Evolutionary conservation across 2,797 vertebrate species (phyloP).

Genomic region (Pangasius sanitwongsei): DNA sequence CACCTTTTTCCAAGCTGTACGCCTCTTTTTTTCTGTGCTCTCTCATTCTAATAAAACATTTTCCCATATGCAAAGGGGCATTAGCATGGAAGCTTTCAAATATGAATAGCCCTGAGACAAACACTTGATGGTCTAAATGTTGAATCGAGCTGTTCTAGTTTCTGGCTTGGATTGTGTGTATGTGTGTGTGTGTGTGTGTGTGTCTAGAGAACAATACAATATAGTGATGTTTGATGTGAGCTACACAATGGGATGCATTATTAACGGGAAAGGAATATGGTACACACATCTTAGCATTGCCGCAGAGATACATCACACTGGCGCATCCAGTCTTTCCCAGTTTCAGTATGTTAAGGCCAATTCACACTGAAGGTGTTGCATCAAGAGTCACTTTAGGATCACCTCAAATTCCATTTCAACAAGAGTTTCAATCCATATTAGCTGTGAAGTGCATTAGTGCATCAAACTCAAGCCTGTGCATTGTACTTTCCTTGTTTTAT

Average conservation of each 20-base stretch:
- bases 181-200: constrained; percentile 9
- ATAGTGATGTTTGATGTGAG: neutral
- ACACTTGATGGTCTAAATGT: constrained; percentile 20
- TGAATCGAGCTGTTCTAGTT: neutral
- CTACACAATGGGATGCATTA: constrained; percentile 17
- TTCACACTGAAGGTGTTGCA: neutral
- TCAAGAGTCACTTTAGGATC: neutral
- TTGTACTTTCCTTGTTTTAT: neutral
- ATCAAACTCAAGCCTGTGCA: neutral
- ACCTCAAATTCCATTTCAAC: neutral
- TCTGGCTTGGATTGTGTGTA: neutral
- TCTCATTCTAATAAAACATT: neutral
- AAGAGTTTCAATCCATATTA: neutral
- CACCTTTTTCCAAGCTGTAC: neutral
- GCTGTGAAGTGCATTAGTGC: neutral
- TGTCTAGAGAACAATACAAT: neutral
- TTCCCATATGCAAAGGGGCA: neutral
- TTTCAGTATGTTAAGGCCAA: neutral
- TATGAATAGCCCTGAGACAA: neutral
- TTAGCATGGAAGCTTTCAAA: neutral
- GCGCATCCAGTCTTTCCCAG: neutral
- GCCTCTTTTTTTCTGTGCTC: neutral
- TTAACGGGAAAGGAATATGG: neutral
- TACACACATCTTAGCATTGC: neutral
- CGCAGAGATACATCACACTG: neutral